phyloP scores from a whole-genome alignment of 2,888 invertebrate genomes.

The Platerodrilus igneus region DNA sequence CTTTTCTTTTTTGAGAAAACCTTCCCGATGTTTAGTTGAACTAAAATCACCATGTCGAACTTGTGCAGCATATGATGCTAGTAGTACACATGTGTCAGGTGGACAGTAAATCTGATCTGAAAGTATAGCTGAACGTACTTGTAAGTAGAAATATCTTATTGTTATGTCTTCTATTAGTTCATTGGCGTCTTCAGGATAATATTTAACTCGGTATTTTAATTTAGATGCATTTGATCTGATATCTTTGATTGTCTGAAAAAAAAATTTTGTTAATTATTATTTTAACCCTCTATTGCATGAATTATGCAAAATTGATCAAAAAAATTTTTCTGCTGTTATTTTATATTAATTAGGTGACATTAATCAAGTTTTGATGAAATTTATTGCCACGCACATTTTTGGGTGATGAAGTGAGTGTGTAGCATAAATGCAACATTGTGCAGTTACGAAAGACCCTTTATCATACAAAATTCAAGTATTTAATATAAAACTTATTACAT shows the following conservation, averaged over 20 bases:
- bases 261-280: conserved; percentile 3
- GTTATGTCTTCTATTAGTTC: conserved; percentile 99
- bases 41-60: conserved; percentile 95
- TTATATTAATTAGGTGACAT: too few species aligned
- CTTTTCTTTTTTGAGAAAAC: conserved; percentile 82
- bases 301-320: too few species aligned
- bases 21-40: conserved; percentile 69
- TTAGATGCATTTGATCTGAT: conserved; percentile 31
- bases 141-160: conserved; percentile 84
- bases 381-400: too few species aligned
- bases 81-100: conserved; percentile 93
- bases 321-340: too few species aligned
- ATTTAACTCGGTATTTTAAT: conserved; percentile 77
- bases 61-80: conserved; percentile 97
- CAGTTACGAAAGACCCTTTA: too few species aligned
- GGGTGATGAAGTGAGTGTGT: too few species aligned
- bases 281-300: too few species aligned
- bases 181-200: conserved; percentile 97
- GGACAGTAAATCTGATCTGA: conserved; percentile 98
- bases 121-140: conserved; percentile 92
- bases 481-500: too few species aligned
- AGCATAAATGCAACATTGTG: too few species aligned
- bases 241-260: conserved; percentile 35
- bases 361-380: too few species aligned
- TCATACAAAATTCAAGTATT: too few species aligned